Percentiles rank a stretch among this genome's conserved stretches.
These are phyloP conservation scores for Tenrec ecaudatus DNA, from an alignment of 2,113 vertebrate species.

Conservation along the genomic window DNA sequence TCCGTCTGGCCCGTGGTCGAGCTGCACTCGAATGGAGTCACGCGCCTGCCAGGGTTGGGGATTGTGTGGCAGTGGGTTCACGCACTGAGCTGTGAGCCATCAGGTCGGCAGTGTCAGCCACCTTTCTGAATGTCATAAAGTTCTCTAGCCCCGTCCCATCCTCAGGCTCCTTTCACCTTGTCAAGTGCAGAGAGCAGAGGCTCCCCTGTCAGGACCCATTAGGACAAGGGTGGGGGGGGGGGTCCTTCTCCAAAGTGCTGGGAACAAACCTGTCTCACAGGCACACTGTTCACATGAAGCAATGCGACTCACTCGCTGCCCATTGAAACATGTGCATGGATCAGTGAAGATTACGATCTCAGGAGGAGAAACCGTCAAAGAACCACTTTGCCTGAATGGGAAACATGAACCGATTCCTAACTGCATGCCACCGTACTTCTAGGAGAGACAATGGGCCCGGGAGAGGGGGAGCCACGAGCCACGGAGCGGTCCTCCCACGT, in stretches of 20 bases:
- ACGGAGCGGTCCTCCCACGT: not conserved
- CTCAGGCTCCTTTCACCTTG: not conserved
- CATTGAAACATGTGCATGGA: not conserved
- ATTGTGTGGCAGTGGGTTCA: too few relatives aligned
- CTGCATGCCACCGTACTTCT: not conserved
- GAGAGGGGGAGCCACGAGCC: not conserved
- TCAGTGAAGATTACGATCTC: constrained; percentile 21
- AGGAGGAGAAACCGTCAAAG: constrained; percentile 46
- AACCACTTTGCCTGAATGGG: constrained; percentile 61
- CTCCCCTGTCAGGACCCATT: not conserved
- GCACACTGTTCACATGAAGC: not conserved
- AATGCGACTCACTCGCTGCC: not conserved
- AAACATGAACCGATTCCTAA: constrained; percentile 66
- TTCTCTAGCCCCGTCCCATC: not conserved
- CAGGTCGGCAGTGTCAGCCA: too few relatives aligned
- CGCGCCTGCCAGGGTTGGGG: too few relatives aligned
- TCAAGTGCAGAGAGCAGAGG: not conserved
- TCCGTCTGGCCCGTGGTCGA: too few relatives aligned
- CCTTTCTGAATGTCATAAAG: too few relatives aligned
- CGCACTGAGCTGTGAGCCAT: too few relatives aligned
- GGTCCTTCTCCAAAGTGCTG: not conserved
- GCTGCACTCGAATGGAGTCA: too few relatives aligned
- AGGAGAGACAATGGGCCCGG: not conserved
- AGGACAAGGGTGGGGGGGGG: not conserved
- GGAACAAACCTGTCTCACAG: constrained; percentile 41